Evolutionary conservation across 1,140 invertebrate species (phyloP).

Genomic region (Adoxophyes honmai): DNA sequence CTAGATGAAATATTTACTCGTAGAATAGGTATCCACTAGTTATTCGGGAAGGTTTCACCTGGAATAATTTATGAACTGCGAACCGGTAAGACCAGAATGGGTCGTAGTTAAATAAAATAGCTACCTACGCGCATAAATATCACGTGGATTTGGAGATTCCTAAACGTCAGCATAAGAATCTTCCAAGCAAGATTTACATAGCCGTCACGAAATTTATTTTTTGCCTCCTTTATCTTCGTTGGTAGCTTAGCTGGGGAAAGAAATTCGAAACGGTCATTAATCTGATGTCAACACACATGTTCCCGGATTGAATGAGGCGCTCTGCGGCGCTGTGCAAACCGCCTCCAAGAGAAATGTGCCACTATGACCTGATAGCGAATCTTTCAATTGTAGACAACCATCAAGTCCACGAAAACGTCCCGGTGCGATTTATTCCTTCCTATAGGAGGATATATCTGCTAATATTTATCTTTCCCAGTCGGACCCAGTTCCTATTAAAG

Average conservation of each 20-base stretch:
- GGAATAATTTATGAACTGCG: too few species aligned
- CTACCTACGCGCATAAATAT: background rate
- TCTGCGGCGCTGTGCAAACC: slow-evolving; percentile 24
- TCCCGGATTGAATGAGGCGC: slow-evolving; percentile 23
- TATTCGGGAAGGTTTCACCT: too few species aligned
- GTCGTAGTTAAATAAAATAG: background rate
- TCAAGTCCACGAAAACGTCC: slow-evolving; percentile 7
- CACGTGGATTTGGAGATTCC: background rate
- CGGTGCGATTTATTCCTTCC: background rate
- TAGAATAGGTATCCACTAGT: too few species aligned
- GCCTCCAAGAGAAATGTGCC: slow-evolving; percentile 27
- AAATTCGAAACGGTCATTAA: slow-evolving; percentile 34
- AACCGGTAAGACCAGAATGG: too few species aligned
- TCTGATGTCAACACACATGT: slow-evolving; percentile 38
- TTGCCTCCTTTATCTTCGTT: background rate
- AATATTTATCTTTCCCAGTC: too few species aligned
- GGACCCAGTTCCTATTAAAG: too few species aligned
- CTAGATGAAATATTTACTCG: too few species aligned
- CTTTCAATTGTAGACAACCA: slow-evolving; percentile 30
- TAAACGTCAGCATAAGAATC: slow-evolving; percentile 3
- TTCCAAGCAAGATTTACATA: slow-evolving; percentile 8
- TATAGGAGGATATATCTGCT: background rate
- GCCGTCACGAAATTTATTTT: slow-evolving; percentile 1
- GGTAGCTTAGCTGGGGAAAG: slow-evolving; percentile 14
- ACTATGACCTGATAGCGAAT: slow-evolving; percentile 35